Evolutionary conservation across 1,140 invertebrate species (phyloP).

Genomic region (Ostrea denselamellosa): DNA sequence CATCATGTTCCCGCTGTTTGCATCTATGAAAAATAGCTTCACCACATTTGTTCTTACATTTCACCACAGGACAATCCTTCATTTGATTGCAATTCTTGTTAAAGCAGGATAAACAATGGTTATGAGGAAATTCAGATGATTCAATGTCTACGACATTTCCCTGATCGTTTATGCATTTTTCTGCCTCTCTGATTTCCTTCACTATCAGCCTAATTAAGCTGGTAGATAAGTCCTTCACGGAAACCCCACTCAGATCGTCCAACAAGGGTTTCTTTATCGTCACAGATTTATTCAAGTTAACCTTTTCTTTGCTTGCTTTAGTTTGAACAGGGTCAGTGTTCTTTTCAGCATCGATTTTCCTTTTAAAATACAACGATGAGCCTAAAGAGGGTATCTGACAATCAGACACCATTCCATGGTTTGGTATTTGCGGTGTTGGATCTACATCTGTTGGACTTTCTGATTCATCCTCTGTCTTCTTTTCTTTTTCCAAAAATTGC

Average conservation of each 20-base stretch:
- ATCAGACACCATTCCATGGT: not conserved
- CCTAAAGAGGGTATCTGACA: not conserved
- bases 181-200: not conserved
- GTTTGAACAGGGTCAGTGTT: not conserved
- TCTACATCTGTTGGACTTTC: not conserved
- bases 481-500: not conserved
- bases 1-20: slow-evolving; percentile 7
- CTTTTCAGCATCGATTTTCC: not conserved
- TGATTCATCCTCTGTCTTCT: not conserved
- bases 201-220: not conserved
- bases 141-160: not conserved
- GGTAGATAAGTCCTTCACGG: not conserved
- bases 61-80: not conserved
- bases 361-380: not conserved
- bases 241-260: not conserved
- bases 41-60: slow-evolving; percentile 8
- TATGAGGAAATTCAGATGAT: not conserved
- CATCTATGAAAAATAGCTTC: slow-evolving; percentile 7
- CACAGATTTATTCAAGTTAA: not conserved
- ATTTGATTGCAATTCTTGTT: not conserved
- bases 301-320: slow-evolving; percentile 1
- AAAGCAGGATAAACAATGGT: not conserved
- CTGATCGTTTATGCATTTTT: not conserved
- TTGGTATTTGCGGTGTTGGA: not conserved
- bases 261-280: not conserved